Base-by-base conservation (phyloP, 2,888 invertebrate genomes). In the Caenorhabditis afra region DNA sequence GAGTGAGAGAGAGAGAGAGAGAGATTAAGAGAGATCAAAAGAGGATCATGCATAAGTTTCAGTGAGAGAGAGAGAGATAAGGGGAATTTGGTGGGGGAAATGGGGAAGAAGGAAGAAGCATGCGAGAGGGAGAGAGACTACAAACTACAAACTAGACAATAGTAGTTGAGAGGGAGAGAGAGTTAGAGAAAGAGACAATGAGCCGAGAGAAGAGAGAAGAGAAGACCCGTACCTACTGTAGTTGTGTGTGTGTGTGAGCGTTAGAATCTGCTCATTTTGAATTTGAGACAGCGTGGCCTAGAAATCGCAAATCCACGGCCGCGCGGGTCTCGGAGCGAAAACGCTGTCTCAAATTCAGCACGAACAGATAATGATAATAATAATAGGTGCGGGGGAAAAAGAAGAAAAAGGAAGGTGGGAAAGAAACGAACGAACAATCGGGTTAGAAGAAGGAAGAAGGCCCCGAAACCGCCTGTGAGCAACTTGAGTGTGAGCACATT, bases 371-470 rank as follows among this genome's bases (percentile, higher is more conserved):
- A n/a, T n/a, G n/a, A n/a, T n/a, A n/a, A n/a, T n/a, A n/a, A n/a
- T n/a, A n/a, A n/a, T n/a, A n/a, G n/a, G n/a, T n/a, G n/a, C n/a
- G n/a, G n/a, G n/a, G n/a, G n/a, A n/a, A n/a, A n/a, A n/a, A n/a
- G n/a, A n/a, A n/a, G n/a, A n/a, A n/a, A n/a, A n/a, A n/a, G n/a
- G n/a, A n/a, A n/a, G n/a, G n/a, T n/a, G 29, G 29, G 29, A 29
- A 7, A 29, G 29, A 7, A 29, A 29, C 29, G 29, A 7, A 7
- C 7, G 3, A 29, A 29, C 29, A 7, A 29, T 3, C 7, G 58
- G 61, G 70, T 70, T 70, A 70, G 66, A 29, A 53, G 7, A 29
- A 7, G 29, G 29, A 29, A 29, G 29, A 29, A 29, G 29, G 29
- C 29, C 4, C 3, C 29, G 29, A 3, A 7, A 29, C 29, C 29